Evolutionary conservation across 1,140 invertebrate species (phyloP).

Genomic region (Eueides isabella): DNA sequence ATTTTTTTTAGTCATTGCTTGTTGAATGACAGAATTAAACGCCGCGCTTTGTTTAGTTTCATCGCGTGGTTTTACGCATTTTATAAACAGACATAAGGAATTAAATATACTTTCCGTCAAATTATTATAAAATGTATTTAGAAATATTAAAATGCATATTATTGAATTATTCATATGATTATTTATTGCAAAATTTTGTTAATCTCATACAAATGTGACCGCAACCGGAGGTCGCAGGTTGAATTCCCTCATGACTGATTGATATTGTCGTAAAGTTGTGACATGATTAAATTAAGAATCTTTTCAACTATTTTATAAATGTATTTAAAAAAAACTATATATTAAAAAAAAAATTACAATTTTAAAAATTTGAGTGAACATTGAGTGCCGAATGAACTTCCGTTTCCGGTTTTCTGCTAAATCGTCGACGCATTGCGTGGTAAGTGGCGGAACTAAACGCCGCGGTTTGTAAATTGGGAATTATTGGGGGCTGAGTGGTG

Average conservation of each 20-base stretch:
- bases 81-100: not conserved
- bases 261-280: not conserved
- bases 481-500: no score
- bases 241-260: not conserved
- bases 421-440: no score
- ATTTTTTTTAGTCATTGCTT: not conserved
- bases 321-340: no score
- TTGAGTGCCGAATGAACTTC: no score
- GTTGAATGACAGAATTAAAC: not conserved
- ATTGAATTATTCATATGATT: not conserved
- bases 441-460: no score
- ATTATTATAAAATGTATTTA: not conserved
- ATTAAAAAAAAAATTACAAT: no score
- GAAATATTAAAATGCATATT: slow-evolving; percentile 1
- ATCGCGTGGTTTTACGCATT: not conserved
- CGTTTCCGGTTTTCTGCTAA: no score
- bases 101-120: not conserved
- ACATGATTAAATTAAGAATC: not conserved
- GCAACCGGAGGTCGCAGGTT: not conserved
- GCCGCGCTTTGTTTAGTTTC: not conserved
- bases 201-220: slow-evolving; percentile 2
- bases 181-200: slow-evolving; percentile 2
- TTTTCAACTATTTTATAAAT: not conserved
- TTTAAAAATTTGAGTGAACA: no score
- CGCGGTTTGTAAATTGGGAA: no score